Base-by-base conservation (phyloP, 2,797 vertebrate species). In the Adelosebastes latens region DNA sequence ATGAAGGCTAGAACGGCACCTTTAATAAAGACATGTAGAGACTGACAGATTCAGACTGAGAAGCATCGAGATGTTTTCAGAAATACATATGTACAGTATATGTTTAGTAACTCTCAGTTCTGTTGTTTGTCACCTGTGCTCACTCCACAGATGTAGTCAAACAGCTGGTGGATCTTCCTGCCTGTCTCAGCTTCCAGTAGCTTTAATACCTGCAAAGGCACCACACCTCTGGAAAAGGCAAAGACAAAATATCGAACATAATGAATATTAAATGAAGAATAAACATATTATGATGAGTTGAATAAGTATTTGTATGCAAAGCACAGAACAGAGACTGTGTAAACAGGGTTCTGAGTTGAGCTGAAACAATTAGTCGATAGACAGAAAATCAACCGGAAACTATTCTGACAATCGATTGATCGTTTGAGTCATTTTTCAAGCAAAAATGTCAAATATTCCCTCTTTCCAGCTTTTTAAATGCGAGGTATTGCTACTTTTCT, bases 141-240 rank as follows among this genome's bases (percentile, higher is more conserved):
- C 53, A 96, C 95, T 53, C 95, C 95, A 83, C 95, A 96, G 71
- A 96, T 93, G 78, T 96, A 96, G 83, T 96, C 95, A 72, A 96
- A 96, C 52, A 96, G 88, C 81, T 96, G 88, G 78, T 95, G 89
- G 81, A 96, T 84, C 69, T 79, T 92, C 85, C 87, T 95, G 24
- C 95, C 95, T 4, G 95, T 96, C 70, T 92, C 87, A 29, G 90
- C 90, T 79, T 96, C 95, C 63, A 96, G 82, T 9, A 94, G 79
- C 88, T 95, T 95, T 58, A 96, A 79, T 32, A 95, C 68, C 67
- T 96, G 95, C 66, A 96, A 89, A 71, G 95, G 94, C 61, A 96
- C 94, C 39, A 96, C 85, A n/a, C 95, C 95, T 88, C 96, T 96
- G 82, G 14, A 72, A 72, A 62, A 75, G 29, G 4, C 13, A 58